These are phyloP conservation scores for Enteromius fasciolatus DNA, from an alignment of 2,797 vertebrate genomes.

Conservation along the genomic window DNA sequence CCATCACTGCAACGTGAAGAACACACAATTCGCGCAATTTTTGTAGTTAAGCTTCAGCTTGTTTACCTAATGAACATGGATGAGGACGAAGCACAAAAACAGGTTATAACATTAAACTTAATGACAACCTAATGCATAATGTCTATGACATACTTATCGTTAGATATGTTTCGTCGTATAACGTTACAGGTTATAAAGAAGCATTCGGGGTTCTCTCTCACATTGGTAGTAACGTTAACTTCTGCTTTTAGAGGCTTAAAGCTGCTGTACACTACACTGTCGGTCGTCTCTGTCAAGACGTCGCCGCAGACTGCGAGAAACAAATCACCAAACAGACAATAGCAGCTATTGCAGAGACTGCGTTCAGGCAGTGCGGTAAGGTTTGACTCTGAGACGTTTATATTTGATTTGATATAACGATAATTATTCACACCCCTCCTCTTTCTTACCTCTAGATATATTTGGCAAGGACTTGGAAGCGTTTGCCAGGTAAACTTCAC, in stretches of 20 bases:
- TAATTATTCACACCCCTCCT: background rate
- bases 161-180: background rate
- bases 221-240: too few relatives aligned
- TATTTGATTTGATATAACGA: background rate
- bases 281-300: slow-evolving; percentile 78
- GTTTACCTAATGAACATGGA: slow-evolving; percentile 41
- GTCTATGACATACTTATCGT: too few relatives aligned
- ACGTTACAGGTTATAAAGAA: too few relatives aligned
- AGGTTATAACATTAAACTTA: slow-evolving; percentile 27
- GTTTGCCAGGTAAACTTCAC: slow-evolving; percentile 86
- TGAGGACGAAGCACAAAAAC: slow-evolving; percentile 47
- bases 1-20: background rate
- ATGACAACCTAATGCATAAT: background rate
- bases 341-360: slow-evolving; percentile 86
- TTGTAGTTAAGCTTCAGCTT: background rate
- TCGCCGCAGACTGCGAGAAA: slow-evolving; percentile 71
- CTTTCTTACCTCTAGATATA: slow-evolving; percentile 78
- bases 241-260: slow-evolving; percentile 80
- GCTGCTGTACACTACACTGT: slow-evolving; percentile 88
- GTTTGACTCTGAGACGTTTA: background rate
- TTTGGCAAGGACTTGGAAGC: slow-evolving; percentile 94
- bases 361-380: slow-evolving; percentile 91
- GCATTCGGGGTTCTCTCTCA: background rate
- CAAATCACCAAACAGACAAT: slow-evolving; percentile 83
- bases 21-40: slow-evolving; percentile 45